phyloP scores from a whole-genome alignment of 2,888 invertebrate species.

The Aphrophora alni region DNA sequence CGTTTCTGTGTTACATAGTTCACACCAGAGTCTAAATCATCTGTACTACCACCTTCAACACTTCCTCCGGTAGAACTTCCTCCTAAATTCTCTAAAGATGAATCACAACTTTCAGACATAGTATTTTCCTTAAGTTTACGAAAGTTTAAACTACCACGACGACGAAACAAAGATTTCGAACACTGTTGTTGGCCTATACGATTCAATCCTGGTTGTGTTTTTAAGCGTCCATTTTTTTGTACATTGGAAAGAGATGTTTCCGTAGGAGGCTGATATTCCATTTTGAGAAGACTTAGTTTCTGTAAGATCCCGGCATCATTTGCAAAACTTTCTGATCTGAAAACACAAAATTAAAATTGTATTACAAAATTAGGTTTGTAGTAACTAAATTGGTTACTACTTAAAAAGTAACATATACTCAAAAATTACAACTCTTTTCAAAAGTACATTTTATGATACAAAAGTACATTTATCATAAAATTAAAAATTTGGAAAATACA shows the following conservation, averaged over 20 bases:
- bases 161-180: constrained; percentile 47
- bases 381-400: no score
- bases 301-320: constrained; percentile 80
- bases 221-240: constrained; percentile 18
- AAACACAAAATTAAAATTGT: constrained; percentile 25
- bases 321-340: constrained; percentile 74
- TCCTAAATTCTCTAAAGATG: constrained; percentile 51
- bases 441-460: no score
- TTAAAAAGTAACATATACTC: no score
- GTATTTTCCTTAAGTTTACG: constrained; percentile 41
- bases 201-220: constrained; percentile 7
- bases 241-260: not conserved
- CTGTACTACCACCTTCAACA: constrained; percentile 45
- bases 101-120: constrained; percentile 47
- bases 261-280: constrained; percentile 9
- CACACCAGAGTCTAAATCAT: constrained; percentile 41
- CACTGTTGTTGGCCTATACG: not conserved
- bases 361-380: no score
- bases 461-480: no score
- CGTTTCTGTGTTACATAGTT: constrained; percentile 33
- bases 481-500: no score
- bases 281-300: constrained; percentile 60
- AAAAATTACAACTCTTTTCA: no score
- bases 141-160: constrained; percentile 48
- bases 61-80: constrained; percentile 44